Evolutionary conservation across 53 echinoderm and acorn worm genomes (phyloP).

Genomic region (Antedon mediterranea): DNA sequence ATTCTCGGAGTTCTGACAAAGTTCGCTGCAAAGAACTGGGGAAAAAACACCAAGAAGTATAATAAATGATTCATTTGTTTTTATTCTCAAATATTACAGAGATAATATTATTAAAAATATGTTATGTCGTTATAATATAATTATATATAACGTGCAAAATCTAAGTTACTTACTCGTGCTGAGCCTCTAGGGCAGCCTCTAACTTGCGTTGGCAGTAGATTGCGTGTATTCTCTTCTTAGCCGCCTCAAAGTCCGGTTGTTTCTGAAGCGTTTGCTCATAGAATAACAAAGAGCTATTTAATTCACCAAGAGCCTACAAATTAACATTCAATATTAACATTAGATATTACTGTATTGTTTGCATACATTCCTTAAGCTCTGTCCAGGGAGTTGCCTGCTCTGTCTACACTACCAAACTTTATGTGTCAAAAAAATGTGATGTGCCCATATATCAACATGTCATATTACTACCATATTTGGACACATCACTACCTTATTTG

Average conservation of each 20-base stretch:
- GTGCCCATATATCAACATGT: too few relatives aligned
- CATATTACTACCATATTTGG: too few relatives aligned
- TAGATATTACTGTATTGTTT: not conserved
- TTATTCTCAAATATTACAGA: not conserved
- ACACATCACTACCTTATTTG: too few relatives aligned
- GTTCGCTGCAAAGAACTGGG: slow-evolving; percentile 73
- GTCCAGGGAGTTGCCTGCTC: too few relatives aligned
- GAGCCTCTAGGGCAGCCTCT: slow-evolving; percentile 78
- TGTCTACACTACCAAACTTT: too few relatives aligned
- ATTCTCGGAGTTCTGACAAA: slow-evolving; percentile 76
- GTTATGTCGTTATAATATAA: too few relatives aligned
- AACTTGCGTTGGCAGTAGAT: slow-evolving; percentile 86
- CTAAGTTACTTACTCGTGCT: slow-evolving; percentile 95
- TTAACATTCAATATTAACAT: not conserved
- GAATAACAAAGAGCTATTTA: slow-evolving; percentile 52
- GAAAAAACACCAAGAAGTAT: too few relatives aligned
- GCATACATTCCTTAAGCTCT: too few relatives aligned
- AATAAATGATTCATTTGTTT: too few relatives aligned
- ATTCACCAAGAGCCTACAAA: slow-evolving; percentile 68
- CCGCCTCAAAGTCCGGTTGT: slow-evolving; percentile 60
- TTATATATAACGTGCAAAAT: too few relatives aligned
- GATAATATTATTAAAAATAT: not conserved
- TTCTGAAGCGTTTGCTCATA: slow-evolving; percentile 49
- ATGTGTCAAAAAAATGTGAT: too few relatives aligned
- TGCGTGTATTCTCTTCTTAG: slow-evolving; percentile 65